Evolutionary conservation across 2,797 vertebrate species (phyloP), one percentile per base, ranked within the genome.

Genomic region (Galagoides demidoff): DNA sequence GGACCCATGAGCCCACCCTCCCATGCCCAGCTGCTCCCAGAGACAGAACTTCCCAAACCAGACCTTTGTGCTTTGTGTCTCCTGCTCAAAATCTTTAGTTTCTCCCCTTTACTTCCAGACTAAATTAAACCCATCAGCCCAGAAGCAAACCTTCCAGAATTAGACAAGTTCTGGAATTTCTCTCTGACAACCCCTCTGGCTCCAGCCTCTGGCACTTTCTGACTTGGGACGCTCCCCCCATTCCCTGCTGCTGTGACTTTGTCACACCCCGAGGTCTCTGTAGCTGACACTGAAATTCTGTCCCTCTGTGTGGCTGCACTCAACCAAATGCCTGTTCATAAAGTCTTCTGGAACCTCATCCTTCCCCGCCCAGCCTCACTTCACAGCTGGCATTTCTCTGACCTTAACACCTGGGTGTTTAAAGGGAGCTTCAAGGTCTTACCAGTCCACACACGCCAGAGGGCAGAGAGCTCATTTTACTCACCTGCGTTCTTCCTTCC

Each of bases 181-280:
- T 27, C 45, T 55, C 37, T 29, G 20, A 13, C 1, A 13, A 3
- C 14, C 37, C 7, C 59, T 11, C 13, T 0, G 23, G 55, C 52
- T 49, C 19, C 0, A 29, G 23, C 31, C 70, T 0, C 4, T 22
- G 25, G 63, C 3, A 45, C 34, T 34, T 3, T 0, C 0, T 11
- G 78, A 88, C 19, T 22, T 43, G 6, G 34, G 12, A 31, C 27
- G 1, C 0, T 4, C 5, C 34, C 29, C 23, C 27, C 55, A 3
- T 23, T 1, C 20, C 25, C 25, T 13, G 14, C 23, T 0, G 3
- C 45, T 3, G 0, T 0, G 34, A 9, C 11, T 31, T 23, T 7
- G 37, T 71, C 31, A 11, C 5, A 37, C 34, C 3, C 63, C 0
- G 2, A 22, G 0, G 10, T 7, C 19, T 55, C 29, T 19, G 0